phyloP scores from a whole-genome alignment of 2,113 vertebrate species.

The Dascyllus trimaculatus region DNA sequence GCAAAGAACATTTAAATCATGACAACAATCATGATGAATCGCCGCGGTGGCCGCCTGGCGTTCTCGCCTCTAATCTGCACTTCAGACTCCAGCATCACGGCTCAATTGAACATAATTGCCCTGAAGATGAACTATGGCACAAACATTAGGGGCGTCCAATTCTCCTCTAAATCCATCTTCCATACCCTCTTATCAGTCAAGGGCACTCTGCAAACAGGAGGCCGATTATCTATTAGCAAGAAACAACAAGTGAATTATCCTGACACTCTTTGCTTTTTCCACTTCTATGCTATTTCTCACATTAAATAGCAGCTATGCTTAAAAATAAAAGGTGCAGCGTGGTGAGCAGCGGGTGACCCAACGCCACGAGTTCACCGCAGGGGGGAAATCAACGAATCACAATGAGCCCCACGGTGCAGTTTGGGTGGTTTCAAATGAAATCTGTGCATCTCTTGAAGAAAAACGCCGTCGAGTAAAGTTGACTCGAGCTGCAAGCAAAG shows the following conservation, averaged over 20 bases:
- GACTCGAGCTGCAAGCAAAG: constrained; percentile 13
- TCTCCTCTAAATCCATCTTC: constrained; percentile 69
- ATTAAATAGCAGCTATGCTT: constrained; percentile 28
- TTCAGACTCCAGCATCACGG: constrained; percentile 62
- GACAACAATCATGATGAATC: constrained; percentile 77
- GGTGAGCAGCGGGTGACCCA: neutral
- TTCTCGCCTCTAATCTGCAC: constrained; percentile 78
- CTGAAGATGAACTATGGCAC: constrained; percentile 73
- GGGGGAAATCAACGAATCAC: no score
- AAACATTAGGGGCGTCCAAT: constrained; percentile 71
- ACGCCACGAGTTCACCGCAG: neutral
- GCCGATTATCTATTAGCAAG: constrained; percentile 61
- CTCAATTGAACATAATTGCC: constrained; percentile 80
- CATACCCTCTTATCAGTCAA: constrained; percentile 64
- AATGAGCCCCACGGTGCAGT: neutral
- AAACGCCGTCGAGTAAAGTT: neutral
- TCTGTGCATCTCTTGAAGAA: constrained; percentile 1
- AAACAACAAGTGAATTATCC: constrained; percentile 51
- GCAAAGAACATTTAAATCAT: constrained; percentile 69
- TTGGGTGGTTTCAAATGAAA: constrained; percentile 31
- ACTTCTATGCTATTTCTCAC: constrained; percentile 51
- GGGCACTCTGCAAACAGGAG: constrained; percentile 57
- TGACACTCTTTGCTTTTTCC: constrained; percentile 45
- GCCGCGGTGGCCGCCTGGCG: constrained; percentile 58
- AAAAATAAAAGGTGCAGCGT: neutral